phyloP scores from a whole-genome alignment of 2,888 invertebrate genomes.

The Acanthacorydalis orientalis region DNA sequence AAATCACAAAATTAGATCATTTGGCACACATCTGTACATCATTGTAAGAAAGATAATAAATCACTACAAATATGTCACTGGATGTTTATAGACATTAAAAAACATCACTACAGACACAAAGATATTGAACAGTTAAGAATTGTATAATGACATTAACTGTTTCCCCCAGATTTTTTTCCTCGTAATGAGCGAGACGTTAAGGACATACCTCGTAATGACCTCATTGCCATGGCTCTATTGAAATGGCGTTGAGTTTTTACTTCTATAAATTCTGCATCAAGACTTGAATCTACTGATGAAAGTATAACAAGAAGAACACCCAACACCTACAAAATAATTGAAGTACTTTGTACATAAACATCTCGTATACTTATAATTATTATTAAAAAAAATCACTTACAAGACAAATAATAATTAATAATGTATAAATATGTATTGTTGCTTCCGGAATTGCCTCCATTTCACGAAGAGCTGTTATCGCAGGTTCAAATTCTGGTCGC shows the following conservation, averaged over 20 bases:
- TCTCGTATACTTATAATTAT: background rate
- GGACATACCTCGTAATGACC: conserved; percentile 47
- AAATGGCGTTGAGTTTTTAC: conserved; percentile 63
- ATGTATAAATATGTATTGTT: conserved; percentile 68
- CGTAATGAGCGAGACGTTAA: conserved; percentile 18
- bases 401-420: conserved; percentile 74
- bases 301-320: conserved; percentile 70
- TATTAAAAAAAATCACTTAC: conserved; percentile 28
- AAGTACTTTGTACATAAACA: background rate
- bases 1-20: no score
- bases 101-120: no score
- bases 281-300: conserved; percentile 45
- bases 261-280: conserved; percentile 31
- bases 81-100: no score
- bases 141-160: background rate
- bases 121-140: no score
- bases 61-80: no score
- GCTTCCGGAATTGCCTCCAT: conserved; percentile 67
- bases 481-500: conserved; percentile 73
- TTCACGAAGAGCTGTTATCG: conserved; percentile 60
- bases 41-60: no score
- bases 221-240: conserved; percentile 80
- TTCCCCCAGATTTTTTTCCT: conserved; percentile 5
- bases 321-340: conserved; percentile 39
- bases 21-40: no score